Percentiles rank a stretch among this genome's conserved stretches.
phyloP scores from a whole-genome alignment of 2,113 vertebrate genomes.

The Phalacrocorax pelagicus region DNA sequence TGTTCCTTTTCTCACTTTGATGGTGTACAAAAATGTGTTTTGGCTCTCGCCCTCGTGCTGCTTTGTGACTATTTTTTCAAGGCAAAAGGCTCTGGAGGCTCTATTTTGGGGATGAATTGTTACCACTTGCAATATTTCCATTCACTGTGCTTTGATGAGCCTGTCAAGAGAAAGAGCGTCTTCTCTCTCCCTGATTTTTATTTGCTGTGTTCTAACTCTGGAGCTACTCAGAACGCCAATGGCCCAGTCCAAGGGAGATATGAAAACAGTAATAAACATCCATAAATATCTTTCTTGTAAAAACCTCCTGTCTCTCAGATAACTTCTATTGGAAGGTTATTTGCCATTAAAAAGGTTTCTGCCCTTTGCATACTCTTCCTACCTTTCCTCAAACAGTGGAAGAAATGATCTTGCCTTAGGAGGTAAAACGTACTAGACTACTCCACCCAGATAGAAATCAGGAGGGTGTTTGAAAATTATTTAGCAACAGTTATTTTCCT shows the following conservation, averaged over 20 bases:
- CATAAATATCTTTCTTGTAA: constrained; percentile 60
- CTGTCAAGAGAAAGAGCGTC: constrained; percentile 41
- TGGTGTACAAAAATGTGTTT: constrained; percentile 46
- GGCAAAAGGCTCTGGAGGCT: constrained; percentile 61
- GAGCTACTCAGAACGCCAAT: constrained; percentile 43
- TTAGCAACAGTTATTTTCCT: background rate
- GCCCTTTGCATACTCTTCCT: constrained; percentile 25
- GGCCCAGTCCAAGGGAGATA: constrained; percentile 50
- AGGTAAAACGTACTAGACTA: constrained; percentile 17
- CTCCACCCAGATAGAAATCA: constrained; percentile 37
- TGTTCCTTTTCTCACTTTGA: constrained; percentile 62
- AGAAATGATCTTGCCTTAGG: constrained; percentile 41
- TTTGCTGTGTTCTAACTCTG: constrained; percentile 61
- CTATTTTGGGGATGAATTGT: constrained; percentile 47
- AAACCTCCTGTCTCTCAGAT: constrained; percentile 27
- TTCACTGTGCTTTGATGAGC: constrained; percentile 65
- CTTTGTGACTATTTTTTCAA: constrained; percentile 52
- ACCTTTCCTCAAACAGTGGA: constrained; percentile 54
- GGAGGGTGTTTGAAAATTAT: background rate
- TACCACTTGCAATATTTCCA: constrained; percentile 66
- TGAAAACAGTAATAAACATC: constrained; percentile 57
- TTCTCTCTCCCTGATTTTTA: constrained; percentile 63
- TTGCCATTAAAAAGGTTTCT: constrained; percentile 47
- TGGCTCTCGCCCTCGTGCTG: constrained; percentile 53
- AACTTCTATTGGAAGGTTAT: constrained; percentile 46